Base-by-base conservation (phyloP, 1,140 invertebrate species). In the Drusus annulatus region DNA sequence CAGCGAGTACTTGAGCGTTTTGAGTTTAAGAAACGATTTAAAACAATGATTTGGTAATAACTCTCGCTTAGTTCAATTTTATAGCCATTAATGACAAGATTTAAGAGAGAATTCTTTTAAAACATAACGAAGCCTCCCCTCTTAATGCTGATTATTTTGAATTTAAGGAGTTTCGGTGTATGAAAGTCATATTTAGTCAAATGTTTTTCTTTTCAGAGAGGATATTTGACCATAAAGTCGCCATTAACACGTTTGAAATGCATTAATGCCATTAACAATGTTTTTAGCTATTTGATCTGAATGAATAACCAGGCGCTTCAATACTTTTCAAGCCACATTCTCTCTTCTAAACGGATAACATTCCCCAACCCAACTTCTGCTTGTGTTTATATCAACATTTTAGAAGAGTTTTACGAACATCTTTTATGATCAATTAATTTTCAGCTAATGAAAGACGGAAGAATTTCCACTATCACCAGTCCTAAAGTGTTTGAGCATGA, bases 401-500 rank as follows among this genome's bases (percentile, higher is more conserved):
- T n/a, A n/a, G n/a, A n/a, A n/a, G n/a, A n/a, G n/a, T n/a, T n/a
- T n/a, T n/a, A n/a, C n/a, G n/a, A n/a, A n/a, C 5, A 28, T 28
- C 5, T 28, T 28, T 28, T 2, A 16, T 68, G 31, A 68, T 15
- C 16, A 1, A 31, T 76, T 15, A n/a, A 36, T 45, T 77, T 76
- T 45, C 73, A 77, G 75, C 21, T 63, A 21, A 19, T 62, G 56
- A 62, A 51, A 45, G 51, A 77, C n/a, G 50, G 19, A 19, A 17
- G 13, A 7, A 60, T 6, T 50, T 13, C 25, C 36, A 51, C 16
- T 15, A 45, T 77, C 19, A 45, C 31, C 62, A 65, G 75, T 25
- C 56, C 58, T 16, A 77, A 77, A 77, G 45, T 51, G 25, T 63
- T 77, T 62, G 13, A 19, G 15, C 45, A 19, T 13, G n/a, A 63